phyloP scores from a whole-genome alignment of 1,140 invertebrate species.

The Tenebrio molitor region DNA sequence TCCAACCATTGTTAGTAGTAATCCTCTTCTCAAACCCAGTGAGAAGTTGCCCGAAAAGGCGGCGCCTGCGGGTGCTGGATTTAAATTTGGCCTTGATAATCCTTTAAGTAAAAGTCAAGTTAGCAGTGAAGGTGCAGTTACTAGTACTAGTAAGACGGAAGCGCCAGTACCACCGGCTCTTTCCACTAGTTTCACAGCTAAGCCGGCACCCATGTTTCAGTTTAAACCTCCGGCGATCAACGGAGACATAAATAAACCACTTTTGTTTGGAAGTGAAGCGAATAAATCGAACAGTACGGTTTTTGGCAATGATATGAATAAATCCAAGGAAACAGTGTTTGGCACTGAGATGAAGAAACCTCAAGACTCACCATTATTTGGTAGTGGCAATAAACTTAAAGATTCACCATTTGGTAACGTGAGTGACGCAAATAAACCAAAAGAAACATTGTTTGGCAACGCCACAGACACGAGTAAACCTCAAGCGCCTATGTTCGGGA shows the following conservation, averaged over 20 bases:
- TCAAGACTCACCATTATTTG: conserved; percentile 6
- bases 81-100: conserved; percentile 44
- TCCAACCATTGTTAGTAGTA: conserved; percentile 32
- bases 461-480: too few relatives aligned
- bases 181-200: background rate
- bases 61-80: conserved; percentile 35
- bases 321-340: background rate
- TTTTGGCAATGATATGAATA: conserved; percentile 18
- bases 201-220: conserved; percentile 19
- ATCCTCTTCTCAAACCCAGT: conserved; percentile 49
- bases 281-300: conserved; percentile 17
- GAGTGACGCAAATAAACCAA: background rate
- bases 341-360: background rate
- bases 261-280: conserved; percentile 19
- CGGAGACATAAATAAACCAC: conserved; percentile 25
- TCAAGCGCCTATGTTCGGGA: too few relatives aligned
- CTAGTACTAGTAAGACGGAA: conserved; percentile 26
- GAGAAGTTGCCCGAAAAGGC: conserved; percentile 50
- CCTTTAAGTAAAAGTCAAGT: conserved; percentile 12
- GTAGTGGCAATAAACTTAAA: conserved; percentile 4
- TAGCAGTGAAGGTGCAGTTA: conserved; percentile 14
- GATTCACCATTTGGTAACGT: conserved; percentile 3
- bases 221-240: conserved; percentile 35
- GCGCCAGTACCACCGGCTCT: background rate
- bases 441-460: conserved; percentile 8